Evolutionary conservation across 2,113 vertebrate genomes (phyloP), one percentile per base, ranked within the genome.

Genomic region (Mesocricetus auratus): DNA sequence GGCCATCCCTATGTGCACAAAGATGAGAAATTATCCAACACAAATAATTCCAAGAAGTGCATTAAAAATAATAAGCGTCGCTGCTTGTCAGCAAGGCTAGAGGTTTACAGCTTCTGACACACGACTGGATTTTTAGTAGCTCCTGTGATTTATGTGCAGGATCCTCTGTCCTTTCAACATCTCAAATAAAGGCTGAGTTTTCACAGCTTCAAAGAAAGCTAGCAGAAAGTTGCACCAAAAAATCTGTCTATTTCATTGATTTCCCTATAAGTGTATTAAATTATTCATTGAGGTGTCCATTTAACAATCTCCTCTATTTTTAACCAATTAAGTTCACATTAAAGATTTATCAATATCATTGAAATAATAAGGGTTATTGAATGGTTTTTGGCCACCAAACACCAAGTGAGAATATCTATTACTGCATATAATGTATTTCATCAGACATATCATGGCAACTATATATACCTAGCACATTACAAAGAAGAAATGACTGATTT

Each of bases 61-160:
- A 97, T 96, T 97, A 95, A 97, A 97, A 94, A 97, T 96, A 96
- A 97, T 95, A 97, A 98, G 90, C 96, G 94, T 97, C 95, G 94
- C 66, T 93, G 71, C 16, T 97, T 95, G 96, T 95, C 29, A 0
- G 86, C 47, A 45, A 96, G 74, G 88, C 39, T 10, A 42, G 97
- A 94, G 94, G 90, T 95, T 97, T 98, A 98, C 95, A 87, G 94
- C 74, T 98, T 96, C 53, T 98, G 98, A 98, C 98, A 98, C 90
- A 97, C 98, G 97, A 97, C 95, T 90, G 83, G 73, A 82, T 98
- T 95, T 95, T 91, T 96, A 96, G 94, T 86, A 96, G 96, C 94
- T 94, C 81, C 97, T 5, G 79, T 96, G 97, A 98, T 98, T 98
- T 97, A 98, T 98, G 96, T 88, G 85, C 24, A 2, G 77, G 92